Base-by-base conservation (phyloP, 2,797 vertebrate genomes). In the Ctenopoma kingsleyae region DNA sequence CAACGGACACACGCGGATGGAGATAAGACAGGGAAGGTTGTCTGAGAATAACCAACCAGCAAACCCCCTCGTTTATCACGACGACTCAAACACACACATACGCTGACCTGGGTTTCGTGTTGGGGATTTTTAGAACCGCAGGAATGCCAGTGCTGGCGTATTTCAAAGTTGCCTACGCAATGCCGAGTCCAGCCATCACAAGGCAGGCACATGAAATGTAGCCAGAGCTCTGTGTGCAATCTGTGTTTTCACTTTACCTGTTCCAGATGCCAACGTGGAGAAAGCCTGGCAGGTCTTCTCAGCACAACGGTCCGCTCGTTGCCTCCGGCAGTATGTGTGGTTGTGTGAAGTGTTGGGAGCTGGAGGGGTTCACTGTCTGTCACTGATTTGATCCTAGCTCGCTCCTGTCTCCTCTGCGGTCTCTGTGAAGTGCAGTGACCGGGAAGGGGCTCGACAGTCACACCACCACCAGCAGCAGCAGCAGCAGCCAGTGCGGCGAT, bases 131-230 rank as follows among this genome's bases (percentile, higher is more conserved):
- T 20, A 70, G 69, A 74, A 72, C 65, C 73, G 67, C 78, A 83
- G 63, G 77, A 82, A 86, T 81, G 81, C 63, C 80, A 43, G 30
- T 55, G 72, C 63, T 67, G 57, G 61, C 67, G 60, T 67, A 58
- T 67, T 30, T 73, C 67, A 89, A 90, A 91, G 81, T 88, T 90
- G 56, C 71, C 65, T 82, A 55, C 83, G 81, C 73, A 80, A 75
- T 25, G 71, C 55, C 30, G 69, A 79, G 76, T 63, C 50, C 58
- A 61, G 74, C 64, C 74, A 55, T 57, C 63, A 35, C 63, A 46
- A 13, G 43, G 25, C 64, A 48, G n/a, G 32, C 54, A 47, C 80
- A 47, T 20, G 58, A 62, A 44, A 67, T 13, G n/a, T 75, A 72
- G 19, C 69, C 48, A 36, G 38, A 67, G 59, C 52, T 32, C 41